phyloP scores from a whole-genome alignment of 2,888 invertebrate genomes.

The Idaea biselata region DNA sequence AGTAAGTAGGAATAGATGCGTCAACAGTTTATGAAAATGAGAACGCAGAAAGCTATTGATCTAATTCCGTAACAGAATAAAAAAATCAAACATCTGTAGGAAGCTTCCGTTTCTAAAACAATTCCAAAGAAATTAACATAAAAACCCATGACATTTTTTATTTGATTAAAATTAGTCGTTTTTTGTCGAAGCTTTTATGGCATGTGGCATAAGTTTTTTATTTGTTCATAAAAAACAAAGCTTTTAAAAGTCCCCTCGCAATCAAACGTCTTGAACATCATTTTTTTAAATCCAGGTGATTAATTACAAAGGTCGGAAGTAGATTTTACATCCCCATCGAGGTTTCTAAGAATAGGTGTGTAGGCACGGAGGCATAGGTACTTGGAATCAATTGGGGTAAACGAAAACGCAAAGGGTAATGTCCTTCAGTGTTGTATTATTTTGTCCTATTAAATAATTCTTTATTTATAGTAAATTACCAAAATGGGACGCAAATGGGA shows the following conservation, averaged over 20 bases:
- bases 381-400: neutral
- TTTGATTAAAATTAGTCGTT: constrained; percentile 29
- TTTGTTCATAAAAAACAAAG: constrained; percentile 14
- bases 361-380: no score
- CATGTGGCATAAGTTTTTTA: constrained; percentile 16
- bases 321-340: constrained; percentile 39
- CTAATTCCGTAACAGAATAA: constrained; percentile 45
- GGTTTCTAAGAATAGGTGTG: constrained; percentile 49
- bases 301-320: constrained; percentile 46
- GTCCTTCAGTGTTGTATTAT: neutral
- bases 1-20: constrained; percentile 35
- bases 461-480: no score
- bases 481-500: no score
- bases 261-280: constrained; percentile 42
- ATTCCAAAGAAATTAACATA: constrained; percentile 41
- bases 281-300: constrained; percentile 68
- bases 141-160: constrained; percentile 40
- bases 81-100: constrained; percentile 47
- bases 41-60: constrained; percentile 39
- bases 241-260: constrained; percentile 14
- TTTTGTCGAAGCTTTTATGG: constrained; percentile 19
- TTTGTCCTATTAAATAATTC: no score
- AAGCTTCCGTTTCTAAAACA: constrained; percentile 54
- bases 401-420: neutral
- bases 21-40: constrained; percentile 43